Conservation (phyloP, 2,888 invertebrate genomes). For the Synergus umbraculus region DNA sequence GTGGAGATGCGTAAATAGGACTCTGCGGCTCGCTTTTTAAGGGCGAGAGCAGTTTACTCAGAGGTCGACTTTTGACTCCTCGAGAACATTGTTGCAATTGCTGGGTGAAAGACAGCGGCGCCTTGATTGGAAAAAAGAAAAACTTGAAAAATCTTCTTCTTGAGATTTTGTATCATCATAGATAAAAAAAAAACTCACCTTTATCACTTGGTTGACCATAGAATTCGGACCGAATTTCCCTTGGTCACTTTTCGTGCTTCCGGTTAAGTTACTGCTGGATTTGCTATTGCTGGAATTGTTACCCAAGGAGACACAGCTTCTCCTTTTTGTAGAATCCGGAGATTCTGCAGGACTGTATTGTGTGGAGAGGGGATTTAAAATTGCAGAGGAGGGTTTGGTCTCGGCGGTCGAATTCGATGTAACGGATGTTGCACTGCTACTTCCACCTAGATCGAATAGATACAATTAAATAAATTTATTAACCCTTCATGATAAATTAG, state of each 20-base stretch:
- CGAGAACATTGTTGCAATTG: constrained; percentile 92
- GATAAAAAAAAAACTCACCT: constrained; percentile 53
- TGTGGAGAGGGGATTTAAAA: constrained; percentile 78
- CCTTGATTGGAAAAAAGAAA: constrained; percentile 63
- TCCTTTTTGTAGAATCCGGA: constrained; percentile 78
- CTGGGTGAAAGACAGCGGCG: constrained; percentile 93
- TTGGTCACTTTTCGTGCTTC: constrained; percentile 82
- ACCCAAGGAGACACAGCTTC: constrained; percentile 81
- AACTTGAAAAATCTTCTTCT: constrained; percentile 54
- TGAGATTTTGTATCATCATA: not conserved
- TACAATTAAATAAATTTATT: not conserved
- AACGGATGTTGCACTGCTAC: constrained; percentile 77
- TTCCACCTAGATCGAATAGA: constrained; percentile 70
- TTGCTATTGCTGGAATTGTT: constrained; percentile 89
- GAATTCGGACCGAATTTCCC: constrained; percentile 76
- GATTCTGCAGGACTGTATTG: constrained; percentile 77
- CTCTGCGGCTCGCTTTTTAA: constrained; percentile 84
- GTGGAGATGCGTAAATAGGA: constrained; percentile 90
- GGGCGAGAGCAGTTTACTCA: constrained; percentile 81
- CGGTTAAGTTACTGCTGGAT: constrained; percentile 88
- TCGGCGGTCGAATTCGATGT: constrained; percentile 81
- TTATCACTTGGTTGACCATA: constrained; percentile 73
- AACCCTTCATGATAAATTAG: too few species aligned
- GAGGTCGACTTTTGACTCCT: constrained; percentile 82
- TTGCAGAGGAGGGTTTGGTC: constrained; percentile 82